These are phyloP conservation scores for Spinus pinus DNA, from an alignment of 2,797 vertebrate genomes.

Conservation along the genomic window DNA sequence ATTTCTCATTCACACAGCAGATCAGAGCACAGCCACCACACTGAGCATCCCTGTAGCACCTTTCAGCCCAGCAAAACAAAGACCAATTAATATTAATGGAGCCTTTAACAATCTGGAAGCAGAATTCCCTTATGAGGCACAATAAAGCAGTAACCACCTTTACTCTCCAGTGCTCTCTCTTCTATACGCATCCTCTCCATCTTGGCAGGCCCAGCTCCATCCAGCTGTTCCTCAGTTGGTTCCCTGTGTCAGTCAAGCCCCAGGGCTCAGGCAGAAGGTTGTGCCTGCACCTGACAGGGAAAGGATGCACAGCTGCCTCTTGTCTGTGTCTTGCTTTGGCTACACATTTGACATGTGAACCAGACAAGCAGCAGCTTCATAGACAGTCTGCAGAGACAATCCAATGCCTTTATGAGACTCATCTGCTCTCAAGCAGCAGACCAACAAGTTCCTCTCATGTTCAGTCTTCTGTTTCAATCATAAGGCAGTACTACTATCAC, in stretches of 20 bases:
- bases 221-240: neutral
- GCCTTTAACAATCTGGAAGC: neutral
- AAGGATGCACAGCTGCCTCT: neutral
- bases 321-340: neutral
- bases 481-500: neutral
- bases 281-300: neutral
- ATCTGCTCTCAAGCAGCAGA: neutral
- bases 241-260: neutral
- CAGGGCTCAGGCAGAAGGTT: neutral
- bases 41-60: neutral
- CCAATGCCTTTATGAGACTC: neutral
- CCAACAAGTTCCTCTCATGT: neutral
- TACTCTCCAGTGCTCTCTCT: neutral
- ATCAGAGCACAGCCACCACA: neutral
- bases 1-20: neutral
- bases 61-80: neutral
- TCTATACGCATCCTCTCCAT: neutral
- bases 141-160: neutral
- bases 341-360: neutral
- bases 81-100: neutral
- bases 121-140: neutral
- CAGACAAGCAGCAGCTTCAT: neutral
- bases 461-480: neutral
- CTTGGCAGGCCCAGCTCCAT: neutral
- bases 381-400: neutral